Base-by-base conservation (phyloP, 1,140 invertebrate species). In the Calephelis nemesis region DNA sequence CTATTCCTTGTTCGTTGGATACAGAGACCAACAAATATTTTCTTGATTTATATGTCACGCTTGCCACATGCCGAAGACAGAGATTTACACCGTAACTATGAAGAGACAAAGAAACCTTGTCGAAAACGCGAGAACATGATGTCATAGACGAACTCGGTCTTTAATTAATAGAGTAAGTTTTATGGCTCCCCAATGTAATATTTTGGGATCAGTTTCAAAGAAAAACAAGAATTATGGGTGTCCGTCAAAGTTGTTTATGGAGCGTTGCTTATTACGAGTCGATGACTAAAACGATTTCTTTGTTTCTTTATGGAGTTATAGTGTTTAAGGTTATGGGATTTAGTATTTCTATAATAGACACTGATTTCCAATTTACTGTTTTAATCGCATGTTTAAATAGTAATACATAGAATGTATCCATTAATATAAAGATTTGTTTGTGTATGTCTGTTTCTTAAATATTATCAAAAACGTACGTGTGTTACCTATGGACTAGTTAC, bases 131-230 rank as follows among this genome's bases (percentile, higher is more conserved):
- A 72, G 77, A 73, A 71, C 79, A 77, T 91, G 88, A 91, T 88
- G 85, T 91, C 88, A 91, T 79, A 80, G 75, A 77, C 66, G 64
- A 75, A 79, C 79, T 65, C 67, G 69, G 75, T 70, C 76, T 63
- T 79, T 90, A 91, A 91, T 91, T 90, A 90, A 83, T 91, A 90
- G 84, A 83, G 69, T 69, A 79, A 76, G 78, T 79, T 87, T 87
- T 86, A 89, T 76, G 82, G 75, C 70, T 68, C 63, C 75, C 81
- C 81, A 78, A 74, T 69, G 74, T 79, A 84, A 85, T 83, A 81
- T 81, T 83, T 78, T 77, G 74, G 75, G 75, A 80, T 78, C 78
- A 66, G 76, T 82, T 89, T 85, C 84, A 83, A 83, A 86, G 83
- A 88, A 91, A 83, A 86, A 87, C 79, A 87, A 85, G 79, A 85